Evolutionary conservation across 1,140 invertebrate species (phyloP).

Genomic region (Eubasilissa regina): DNA sequence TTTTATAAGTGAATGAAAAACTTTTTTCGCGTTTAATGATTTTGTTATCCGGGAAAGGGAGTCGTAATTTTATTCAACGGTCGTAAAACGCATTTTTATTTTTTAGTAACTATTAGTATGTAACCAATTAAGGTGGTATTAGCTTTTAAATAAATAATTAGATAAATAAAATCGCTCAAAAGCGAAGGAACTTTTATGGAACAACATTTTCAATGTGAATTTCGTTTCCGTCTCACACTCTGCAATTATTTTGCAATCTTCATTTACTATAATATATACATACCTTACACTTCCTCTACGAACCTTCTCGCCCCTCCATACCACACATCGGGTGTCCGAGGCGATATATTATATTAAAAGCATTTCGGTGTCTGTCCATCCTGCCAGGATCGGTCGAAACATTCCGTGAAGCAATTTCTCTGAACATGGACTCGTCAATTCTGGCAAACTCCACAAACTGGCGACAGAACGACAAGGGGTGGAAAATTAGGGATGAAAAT

Average conservation of each 20-base stretch:
- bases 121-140: too few species aligned
- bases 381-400: constrained; percentile 26
- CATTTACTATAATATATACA: background rate
- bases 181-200: too few species aligned
- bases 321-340: constrained; percentile 4
- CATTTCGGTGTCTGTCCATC: constrained; percentile 21
- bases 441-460: constrained; percentile 1
- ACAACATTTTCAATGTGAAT: background rate
- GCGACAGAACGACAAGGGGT: background rate
- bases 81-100: too few species aligned
- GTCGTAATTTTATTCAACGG: too few species aligned
- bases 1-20: too few species aligned
- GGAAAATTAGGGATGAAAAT: background rate
- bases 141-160: too few species aligned
- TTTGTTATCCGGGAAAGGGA: too few species aligned
- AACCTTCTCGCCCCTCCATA: background rate
- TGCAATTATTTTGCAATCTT: constrained; percentile 1
- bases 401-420: constrained; percentile 8
- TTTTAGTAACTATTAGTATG: too few species aligned
- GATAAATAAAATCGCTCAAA: too few species aligned
- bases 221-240: background rate
- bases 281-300: too few species aligned
- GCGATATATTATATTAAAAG: constrained; percentile 42
- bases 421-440: constrained; percentile 27
- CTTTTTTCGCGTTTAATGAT: too few species aligned